Percentiles rank a stretch among this genome's conserved stretches.
These are phyloP conservation scores for Mesembrinibis cayennensis DNA, from an alignment of 2,113 vertebrate species.

Conservation along the genomic window DNA sequence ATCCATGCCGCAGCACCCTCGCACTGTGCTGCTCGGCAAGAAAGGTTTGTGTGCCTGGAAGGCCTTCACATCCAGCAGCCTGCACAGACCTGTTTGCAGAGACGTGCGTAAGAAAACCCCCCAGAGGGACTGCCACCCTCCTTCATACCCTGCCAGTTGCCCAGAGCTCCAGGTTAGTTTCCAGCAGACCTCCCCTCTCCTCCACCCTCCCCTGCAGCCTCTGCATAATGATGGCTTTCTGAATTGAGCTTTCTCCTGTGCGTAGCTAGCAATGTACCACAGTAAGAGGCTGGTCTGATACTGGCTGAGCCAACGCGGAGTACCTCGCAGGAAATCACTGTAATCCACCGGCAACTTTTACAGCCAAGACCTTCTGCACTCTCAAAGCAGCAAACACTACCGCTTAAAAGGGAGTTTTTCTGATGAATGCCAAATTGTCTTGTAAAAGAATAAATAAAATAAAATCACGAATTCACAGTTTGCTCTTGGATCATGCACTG, in stretches of 20 bases:
- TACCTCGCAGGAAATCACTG: background rate
- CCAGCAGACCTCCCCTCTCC: slow-evolving; percentile 5
- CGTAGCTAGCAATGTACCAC: background rate
- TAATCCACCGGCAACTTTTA: background rate
- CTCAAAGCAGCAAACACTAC: background rate
- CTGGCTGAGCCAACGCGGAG: background rate
- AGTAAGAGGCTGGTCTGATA: background rate
- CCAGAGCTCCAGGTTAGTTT: background rate
- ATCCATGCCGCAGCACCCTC: background rate
- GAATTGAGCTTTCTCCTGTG: background rate
- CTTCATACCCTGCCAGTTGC: background rate
- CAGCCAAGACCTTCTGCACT: background rate
- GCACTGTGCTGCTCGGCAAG: background rate
- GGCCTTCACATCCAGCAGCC: background rate
- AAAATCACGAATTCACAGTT: background rate
- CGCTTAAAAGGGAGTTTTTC: background rate
- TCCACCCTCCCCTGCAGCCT: slow-evolving; percentile 5
- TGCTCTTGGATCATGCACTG: background rate
- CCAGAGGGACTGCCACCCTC: background rate
- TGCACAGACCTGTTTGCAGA: slow-evolving; percentile 19
- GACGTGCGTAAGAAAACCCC: background rate
- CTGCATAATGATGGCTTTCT: background rate
- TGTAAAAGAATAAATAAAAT: background rate
- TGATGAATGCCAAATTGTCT: background rate
- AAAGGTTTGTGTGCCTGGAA: slow-evolving; percentile 18